These are phyloP conservation scores for Pteria penguin DNA, from an alignment of 2,888 invertebrate species.

Conservation along the genomic window DNA sequence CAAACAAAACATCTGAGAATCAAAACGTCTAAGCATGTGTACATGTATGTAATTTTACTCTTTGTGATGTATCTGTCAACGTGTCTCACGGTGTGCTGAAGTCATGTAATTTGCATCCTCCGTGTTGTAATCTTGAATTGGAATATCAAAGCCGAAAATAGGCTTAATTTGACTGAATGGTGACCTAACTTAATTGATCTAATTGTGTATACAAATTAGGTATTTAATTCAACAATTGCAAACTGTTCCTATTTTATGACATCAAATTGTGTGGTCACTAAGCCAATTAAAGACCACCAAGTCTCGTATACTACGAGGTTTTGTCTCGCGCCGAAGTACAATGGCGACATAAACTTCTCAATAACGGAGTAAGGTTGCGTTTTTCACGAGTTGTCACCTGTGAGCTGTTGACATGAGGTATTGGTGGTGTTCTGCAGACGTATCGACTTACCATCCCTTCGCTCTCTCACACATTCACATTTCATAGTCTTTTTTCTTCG, in stretches of 20 bases:
- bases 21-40: too few species aligned
- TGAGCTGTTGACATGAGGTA: neutral
- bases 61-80: too few species aligned
- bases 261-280: constrained; percentile 28
- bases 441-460: neutral
- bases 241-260: neutral
- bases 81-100: too few species aligned
- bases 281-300: constrained; percentile 18
- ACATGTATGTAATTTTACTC: too few species aligned
- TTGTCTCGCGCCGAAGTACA: neutral
- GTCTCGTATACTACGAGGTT: neutral
- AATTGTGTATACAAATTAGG: neutral
- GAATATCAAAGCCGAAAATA: too few species aligned
- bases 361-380: neutral
- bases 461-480: neutral
- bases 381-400: neutral
- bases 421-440: neutral
- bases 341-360: constrained; percentile 4
- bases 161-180: too few species aligned
- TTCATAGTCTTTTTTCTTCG: neutral
- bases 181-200: neutral
- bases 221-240: neutral
- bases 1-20: too few species aligned
- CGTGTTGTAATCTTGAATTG: too few species aligned
- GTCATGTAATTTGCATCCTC: too few species aligned